Evolutionary conservation across 1,140 invertebrate genomes (phyloP), one percentile per base, ranked within the genome.

Genomic region (Dinothrombium tinctorium): DNA sequence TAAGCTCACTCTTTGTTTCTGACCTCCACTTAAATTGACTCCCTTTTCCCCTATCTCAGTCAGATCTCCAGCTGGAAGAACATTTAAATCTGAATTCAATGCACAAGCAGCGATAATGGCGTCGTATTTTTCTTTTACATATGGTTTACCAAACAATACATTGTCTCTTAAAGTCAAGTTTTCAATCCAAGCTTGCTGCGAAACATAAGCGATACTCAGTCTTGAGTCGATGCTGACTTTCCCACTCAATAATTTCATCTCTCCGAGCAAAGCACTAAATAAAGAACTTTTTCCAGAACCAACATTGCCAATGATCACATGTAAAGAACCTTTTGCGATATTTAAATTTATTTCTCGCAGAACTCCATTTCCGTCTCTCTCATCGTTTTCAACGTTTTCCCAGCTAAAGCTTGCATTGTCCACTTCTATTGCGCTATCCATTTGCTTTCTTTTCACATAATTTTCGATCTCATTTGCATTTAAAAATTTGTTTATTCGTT

Each of bases 11-110:
- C 84, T 68, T 1, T 83, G 82, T 56, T 96, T 96, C 56, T 98
- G 92, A 20, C 92, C 92, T 36, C 92, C 92, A 39, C 81, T 89
- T 41, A 98, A 63, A 61, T 94, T 96, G 47, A 96, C 87, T 37
- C 78, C 77, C 52, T 59, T 48, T 19, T 49, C 47, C 9, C 47
- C 44, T 11, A 51, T 39, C 24, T 41, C 40, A 11, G 50, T 52
- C 24, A 36, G 17, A 43, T 51, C 50, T 19, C 49, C 50, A 61
- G 73, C 62, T 15, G 36, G 41, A n/a, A 46, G 40, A 14, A 41
- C 17, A 28, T 40, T 23, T 4, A 47, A 6, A 38, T 47, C 60
- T 46, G 51, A 54, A 15, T 52, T 50, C 14, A 56, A 37, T 3
- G 52, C 52, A 45, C 54, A 57, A 17, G 44, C 43, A 15, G 50